phyloP scores from a whole-genome alignment of 1,140 invertebrate genomes.

The Cherax destructor region DNA sequence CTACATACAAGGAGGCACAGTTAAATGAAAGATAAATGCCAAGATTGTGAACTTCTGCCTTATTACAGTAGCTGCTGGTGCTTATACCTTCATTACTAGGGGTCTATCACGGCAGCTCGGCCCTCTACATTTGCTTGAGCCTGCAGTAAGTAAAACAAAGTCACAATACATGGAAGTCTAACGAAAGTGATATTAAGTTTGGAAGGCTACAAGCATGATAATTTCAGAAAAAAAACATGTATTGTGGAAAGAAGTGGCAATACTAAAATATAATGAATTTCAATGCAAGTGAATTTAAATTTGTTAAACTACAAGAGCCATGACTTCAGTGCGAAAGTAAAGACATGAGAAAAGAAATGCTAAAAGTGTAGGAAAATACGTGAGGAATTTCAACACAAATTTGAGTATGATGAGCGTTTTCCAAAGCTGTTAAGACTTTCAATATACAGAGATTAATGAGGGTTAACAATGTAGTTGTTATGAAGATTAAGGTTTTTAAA shows the following conservation, averaged over 20 bases:
- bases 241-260: no score
- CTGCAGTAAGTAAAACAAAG: conserved; percentile 26
- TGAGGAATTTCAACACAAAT: no score
- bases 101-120: neutral
- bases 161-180: conserved; percentile 1
- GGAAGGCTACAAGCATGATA: no score
- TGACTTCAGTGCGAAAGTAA: neutral
- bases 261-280: no score
- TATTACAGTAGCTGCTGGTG: neutral
- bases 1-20: neutral
- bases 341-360: neutral
- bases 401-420: no score
- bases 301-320: no score
- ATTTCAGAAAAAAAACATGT: no score
- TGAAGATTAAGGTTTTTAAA: no score
- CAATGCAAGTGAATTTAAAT: no score
- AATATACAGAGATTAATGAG: no score
- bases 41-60: neutral
- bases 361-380: neutral
- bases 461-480: no score
- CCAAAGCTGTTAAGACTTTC: no score
- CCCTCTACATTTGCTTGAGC: conserved; percentile 19
- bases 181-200: neutral
- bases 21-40: neutral
- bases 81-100: conserved; percentile 31